Evolutionary conservation across 2,113 vertebrate species (phyloP).

Genomic region (Symphodus melops): DNA sequence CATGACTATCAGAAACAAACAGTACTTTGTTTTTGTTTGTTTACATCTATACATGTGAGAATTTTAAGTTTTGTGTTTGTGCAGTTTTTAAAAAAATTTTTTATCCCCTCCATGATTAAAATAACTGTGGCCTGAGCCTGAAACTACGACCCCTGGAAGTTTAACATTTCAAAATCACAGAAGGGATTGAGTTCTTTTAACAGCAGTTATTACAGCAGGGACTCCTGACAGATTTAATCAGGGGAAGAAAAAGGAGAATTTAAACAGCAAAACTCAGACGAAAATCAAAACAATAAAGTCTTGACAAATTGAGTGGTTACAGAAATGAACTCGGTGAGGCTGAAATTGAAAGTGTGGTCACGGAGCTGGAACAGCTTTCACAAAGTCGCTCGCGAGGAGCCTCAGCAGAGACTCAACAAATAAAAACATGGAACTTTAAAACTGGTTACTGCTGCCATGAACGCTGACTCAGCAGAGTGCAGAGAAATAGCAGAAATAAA

Average conservation of each 20-base stretch:
- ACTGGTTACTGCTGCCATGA: slow-evolving; percentile 3
- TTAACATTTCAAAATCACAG: neutral
- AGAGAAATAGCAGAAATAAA: slow-evolving; percentile 23
- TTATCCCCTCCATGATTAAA: no score
- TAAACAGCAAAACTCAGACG: no score
- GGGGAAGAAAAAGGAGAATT: neutral
- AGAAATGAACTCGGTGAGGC: neutral
- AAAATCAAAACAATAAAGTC: slow-evolving; percentile 2
- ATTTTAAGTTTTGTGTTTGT: no score
- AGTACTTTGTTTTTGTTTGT: no score
- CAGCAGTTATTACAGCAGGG: neutral
- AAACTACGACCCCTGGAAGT: neutral
- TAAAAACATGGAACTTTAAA: slow-evolving; percentile 10
- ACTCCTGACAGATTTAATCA: neutral
- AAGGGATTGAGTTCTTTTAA: neutral
- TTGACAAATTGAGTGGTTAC: neutral
- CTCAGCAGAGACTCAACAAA: slow-evolving; percentile 18
- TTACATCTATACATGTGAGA: no score
- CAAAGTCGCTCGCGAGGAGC: neutral
- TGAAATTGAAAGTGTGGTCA: slow-evolving; percentile 7
- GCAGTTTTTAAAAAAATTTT: no score
- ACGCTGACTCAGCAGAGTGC: slow-evolving; percentile 15
- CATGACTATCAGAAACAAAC: no score
- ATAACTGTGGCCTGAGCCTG: no score
- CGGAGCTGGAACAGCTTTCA: slow-evolving; percentile 6